Conservation (phyloP, 2,888 invertebrate species). For the Idaea biselata region DNA sequence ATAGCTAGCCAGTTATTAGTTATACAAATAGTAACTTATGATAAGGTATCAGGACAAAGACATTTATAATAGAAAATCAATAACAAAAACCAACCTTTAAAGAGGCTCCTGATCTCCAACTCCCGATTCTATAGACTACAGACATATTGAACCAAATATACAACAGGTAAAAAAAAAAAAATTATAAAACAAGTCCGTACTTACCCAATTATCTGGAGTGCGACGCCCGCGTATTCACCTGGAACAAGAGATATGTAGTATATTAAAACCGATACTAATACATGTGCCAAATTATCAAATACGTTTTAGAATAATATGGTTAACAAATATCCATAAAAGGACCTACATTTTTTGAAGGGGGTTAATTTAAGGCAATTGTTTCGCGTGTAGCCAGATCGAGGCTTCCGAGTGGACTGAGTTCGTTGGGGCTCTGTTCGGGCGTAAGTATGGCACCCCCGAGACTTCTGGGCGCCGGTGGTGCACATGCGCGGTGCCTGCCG, state of each 20-base stretch:
- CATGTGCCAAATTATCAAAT: constrained; percentile 7
- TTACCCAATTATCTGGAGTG: constrained; percentile 51
- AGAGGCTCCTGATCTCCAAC: too few species aligned
- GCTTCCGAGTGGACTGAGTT: constrained; percentile 63
- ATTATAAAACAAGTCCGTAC: constrained; percentile 33
- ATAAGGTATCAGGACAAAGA: too few species aligned
- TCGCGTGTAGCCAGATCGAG: constrained; percentile 51
- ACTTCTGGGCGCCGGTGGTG: constrained; percentile 67
- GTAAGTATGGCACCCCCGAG: constrained; percentile 70
- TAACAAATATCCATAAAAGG: constrained; percentile 14
- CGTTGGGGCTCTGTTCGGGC: constrained; percentile 57
- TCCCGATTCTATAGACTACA: constrained; percentile 9
- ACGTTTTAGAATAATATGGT: constrained; percentile 7
- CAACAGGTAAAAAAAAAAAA: constrained; percentile 23
- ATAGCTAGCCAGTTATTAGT: too few species aligned
- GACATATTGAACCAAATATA: constrained; percentile 23
- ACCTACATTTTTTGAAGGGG: constrained; percentile 48
- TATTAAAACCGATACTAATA: constrained; percentile 33
- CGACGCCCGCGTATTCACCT: constrained; percentile 53
- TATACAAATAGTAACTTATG: too few species aligned
- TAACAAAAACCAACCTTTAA: too few species aligned
- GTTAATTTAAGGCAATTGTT: constrained; percentile 17
- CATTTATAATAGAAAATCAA: too few species aligned
- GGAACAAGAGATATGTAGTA: constrained; percentile 50
- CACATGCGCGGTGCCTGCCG: constrained; percentile 69